These are phyloP conservation scores for Falcaria lacertinaria DNA, from an alignment of 2,888 invertebrate genomes.

Conservation along the genomic window DNA sequence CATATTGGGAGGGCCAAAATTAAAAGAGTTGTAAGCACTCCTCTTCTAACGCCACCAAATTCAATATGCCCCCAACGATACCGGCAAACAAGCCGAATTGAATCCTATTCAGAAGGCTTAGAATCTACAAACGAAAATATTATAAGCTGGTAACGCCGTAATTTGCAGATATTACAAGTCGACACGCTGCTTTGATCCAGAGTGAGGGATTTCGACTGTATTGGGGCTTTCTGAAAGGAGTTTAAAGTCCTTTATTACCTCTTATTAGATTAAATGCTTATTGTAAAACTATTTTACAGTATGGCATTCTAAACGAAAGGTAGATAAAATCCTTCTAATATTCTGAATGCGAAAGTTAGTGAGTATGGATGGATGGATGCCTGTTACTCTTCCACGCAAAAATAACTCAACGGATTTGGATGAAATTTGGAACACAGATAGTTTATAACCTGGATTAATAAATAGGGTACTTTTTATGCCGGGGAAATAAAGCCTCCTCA, in stretches of 20 bases:
- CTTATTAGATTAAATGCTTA: background rate
- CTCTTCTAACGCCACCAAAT: constrained; percentile 19
- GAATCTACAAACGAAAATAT: constrained; percentile 1
- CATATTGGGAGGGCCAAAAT: constrained; percentile 50
- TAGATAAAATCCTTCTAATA: too few relatives aligned
- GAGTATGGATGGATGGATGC: too few relatives aligned
- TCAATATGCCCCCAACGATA: constrained; percentile 28
- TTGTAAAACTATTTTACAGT: background rate
- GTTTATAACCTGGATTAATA: too few relatives aligned
- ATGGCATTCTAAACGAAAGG: too few relatives aligned
- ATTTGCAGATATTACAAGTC: constrained; percentile 50
- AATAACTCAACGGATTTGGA: too few relatives aligned
- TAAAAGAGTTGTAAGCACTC: constrained; percentile 57
- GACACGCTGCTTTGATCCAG: constrained; percentile 54
- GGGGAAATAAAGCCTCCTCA: too few relatives aligned
- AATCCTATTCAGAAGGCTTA: constrained; percentile 12
- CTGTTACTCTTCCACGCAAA: too few relatives aligned
- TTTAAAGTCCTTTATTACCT: background rate
- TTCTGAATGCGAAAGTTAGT: too few relatives aligned
- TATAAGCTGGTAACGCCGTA: constrained; percentile 26
- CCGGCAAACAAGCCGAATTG: constrained; percentile 9
- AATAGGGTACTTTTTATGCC: too few relatives aligned
- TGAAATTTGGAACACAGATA: too few relatives aligned
- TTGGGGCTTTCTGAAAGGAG: constrained; percentile 9
- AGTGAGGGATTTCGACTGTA: constrained; percentile 35